Conservation (phyloP, 2,113 vertebrate species). For the Ifrita kowaldi region DNA sequence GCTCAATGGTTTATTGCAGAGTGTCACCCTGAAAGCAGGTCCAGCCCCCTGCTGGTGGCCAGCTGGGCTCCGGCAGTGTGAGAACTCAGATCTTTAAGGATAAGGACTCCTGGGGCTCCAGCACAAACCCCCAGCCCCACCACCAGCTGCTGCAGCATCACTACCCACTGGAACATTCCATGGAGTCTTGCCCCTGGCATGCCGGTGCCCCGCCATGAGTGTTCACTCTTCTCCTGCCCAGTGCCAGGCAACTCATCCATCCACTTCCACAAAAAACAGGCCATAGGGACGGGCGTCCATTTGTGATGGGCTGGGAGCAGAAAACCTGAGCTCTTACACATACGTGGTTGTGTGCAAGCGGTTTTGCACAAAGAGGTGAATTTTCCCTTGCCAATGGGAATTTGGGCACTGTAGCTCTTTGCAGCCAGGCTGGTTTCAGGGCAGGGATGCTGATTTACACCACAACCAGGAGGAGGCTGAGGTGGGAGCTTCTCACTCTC, state of each 20-base stretch:
- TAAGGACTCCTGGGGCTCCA: not conserved
- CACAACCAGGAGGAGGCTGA: not conserved
- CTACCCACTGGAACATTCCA: rapidly evolving
- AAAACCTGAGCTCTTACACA: not conserved
- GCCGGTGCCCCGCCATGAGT: not conserved
- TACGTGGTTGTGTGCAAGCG: rapidly evolving
- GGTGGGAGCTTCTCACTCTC: not conserved
- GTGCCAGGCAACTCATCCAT: not conserved
- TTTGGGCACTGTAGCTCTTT: not conserved
- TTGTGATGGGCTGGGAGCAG: not conserved
- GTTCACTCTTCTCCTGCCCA: not conserved
- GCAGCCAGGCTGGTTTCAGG: not conserved
- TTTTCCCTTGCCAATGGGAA: not conserved
- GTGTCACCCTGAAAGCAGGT: not conserved
- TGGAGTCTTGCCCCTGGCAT: not conserved
- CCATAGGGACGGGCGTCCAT: not conserved
- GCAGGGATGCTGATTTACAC: not conserved
- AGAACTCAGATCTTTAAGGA: not conserved
- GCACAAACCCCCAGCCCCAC: not conserved
- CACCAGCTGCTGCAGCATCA: not conserved
- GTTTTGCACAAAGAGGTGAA: not conserved
- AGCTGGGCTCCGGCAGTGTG: not conserved
- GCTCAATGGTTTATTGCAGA: not conserved
- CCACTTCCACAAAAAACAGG: rapidly evolving
- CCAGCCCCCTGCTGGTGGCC: not conserved